phyloP scores from a whole-genome alignment of 2,113 vertebrate species.

The Connochaetes taurinus region DNA sequence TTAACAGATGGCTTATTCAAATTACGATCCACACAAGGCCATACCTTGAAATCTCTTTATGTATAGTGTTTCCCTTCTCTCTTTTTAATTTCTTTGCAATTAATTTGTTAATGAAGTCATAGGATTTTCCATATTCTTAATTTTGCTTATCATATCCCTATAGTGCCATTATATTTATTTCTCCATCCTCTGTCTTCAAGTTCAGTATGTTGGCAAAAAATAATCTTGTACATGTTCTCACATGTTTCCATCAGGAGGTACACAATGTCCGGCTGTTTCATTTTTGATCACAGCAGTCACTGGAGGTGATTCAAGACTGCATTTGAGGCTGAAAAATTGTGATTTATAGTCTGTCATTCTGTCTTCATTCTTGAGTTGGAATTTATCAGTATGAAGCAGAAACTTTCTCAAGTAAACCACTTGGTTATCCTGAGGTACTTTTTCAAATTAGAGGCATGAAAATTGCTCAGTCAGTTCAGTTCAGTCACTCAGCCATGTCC shows the following conservation, averaged over 20 bases:
- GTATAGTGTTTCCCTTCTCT: neutral
- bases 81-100: neutral
- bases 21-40: neutral
- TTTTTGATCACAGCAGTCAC: neutral
- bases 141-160: neutral
- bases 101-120: neutral
- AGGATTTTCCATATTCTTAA: neutral
- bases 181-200: neutral
- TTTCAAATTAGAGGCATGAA: neutral
- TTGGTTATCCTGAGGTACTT: neutral
- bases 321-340: neutral
- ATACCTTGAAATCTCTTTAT: neutral
- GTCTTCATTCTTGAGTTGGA: neutral
- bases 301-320: neutral
- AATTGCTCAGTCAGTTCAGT: neutral
- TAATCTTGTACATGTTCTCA: rapidly evolving
- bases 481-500: neutral
- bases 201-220: neutral
- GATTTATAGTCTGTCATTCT: neutral
- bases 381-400: neutral
- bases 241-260: neutral
- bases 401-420: neutral
- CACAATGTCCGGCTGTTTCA: neutral
- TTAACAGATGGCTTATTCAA: neutral
- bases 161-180: neutral